Percentiles rank a stretch among this genome's conserved stretches.
phyloP scores from a whole-genome alignment of 2,113 vertebrate species.

The Entomyzon cyanotis region DNA sequence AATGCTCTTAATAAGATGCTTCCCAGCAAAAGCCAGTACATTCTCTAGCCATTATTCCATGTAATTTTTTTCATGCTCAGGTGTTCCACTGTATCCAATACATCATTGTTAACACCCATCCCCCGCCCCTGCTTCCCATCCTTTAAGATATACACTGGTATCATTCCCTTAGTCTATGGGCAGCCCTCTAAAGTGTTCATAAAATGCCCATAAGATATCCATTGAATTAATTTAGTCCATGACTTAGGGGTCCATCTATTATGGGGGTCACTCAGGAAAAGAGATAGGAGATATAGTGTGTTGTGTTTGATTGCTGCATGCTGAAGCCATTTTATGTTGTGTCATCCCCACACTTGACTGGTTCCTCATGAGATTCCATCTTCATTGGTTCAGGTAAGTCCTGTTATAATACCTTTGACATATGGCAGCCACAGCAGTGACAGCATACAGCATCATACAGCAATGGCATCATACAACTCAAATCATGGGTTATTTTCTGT shows the following conservation, averaged over 20 bases:
- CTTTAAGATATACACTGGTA: background rate
- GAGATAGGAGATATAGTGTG: background rate
- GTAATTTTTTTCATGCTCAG: background rate
- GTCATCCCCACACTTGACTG: background rate
- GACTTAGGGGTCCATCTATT: background rate
- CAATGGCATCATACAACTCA: background rate
- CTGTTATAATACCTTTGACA: background rate
- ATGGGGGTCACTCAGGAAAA: background rate
- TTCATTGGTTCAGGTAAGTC: background rate
- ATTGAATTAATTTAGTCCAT: background rate
- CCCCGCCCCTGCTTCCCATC: background rate
- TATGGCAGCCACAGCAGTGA: background rate
- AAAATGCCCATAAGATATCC: background rate
- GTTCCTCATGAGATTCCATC: background rate
- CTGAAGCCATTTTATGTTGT: background rate
- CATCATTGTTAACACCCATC: background rate
- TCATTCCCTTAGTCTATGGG: background rate
- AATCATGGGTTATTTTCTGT: background rate
- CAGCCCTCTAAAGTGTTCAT: background rate
- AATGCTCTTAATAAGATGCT: background rate
- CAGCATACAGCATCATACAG: background rate
- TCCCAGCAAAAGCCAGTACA: background rate
- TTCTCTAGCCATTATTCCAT: background rate
- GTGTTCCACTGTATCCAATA: background rate
- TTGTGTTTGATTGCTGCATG: background rate